Evolutionary conservation across 2,113 vertebrate species (phyloP).

Genomic region (Tychaedon coryphoeus): DNA sequence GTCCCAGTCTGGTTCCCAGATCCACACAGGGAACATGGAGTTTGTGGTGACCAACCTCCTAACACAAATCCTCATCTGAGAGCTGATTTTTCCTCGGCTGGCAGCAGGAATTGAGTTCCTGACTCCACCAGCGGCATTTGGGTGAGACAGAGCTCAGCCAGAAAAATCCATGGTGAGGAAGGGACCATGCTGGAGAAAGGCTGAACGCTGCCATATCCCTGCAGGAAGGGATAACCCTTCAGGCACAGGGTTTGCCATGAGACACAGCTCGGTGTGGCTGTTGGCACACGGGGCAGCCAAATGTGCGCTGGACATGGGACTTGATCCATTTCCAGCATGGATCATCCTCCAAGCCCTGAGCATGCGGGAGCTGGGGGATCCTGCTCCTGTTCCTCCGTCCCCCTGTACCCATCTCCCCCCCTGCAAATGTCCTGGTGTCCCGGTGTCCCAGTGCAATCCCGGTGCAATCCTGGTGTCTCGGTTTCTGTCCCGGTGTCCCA

Average conservation of each 20-base stretch:
- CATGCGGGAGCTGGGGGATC: accelerated
- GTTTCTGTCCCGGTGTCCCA: too few relatives aligned
- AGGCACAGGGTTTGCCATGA: not conserved
- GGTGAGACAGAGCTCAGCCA: not conserved
- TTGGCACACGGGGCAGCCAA: accelerated
- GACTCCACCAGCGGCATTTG: not conserved
- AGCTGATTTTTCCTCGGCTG: not conserved
- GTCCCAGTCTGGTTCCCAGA: not conserved
- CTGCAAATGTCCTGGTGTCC: too few relatives aligned
- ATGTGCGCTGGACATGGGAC: accelerated
- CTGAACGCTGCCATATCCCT: not conserved
- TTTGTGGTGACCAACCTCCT: not conserved
- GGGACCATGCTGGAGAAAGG: not conserved
- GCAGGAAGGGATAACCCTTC: not conserved
- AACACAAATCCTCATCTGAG: not conserved
- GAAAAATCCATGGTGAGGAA: not conserved
- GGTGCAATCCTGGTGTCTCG: too few relatives aligned
- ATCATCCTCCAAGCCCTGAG: not conserved
- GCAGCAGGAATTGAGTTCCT: not conserved
- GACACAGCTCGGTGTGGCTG: accelerated
- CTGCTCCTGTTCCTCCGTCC: not conserved
- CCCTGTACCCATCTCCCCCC: too few relatives aligned
- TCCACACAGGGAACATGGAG: accelerated
- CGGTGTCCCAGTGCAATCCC: accelerated
- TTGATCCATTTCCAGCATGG: accelerated